Evolutionary conservation across 2,888 invertebrate species (phyloP).

Genomic region (Amblyjoppa proteus): DNA sequence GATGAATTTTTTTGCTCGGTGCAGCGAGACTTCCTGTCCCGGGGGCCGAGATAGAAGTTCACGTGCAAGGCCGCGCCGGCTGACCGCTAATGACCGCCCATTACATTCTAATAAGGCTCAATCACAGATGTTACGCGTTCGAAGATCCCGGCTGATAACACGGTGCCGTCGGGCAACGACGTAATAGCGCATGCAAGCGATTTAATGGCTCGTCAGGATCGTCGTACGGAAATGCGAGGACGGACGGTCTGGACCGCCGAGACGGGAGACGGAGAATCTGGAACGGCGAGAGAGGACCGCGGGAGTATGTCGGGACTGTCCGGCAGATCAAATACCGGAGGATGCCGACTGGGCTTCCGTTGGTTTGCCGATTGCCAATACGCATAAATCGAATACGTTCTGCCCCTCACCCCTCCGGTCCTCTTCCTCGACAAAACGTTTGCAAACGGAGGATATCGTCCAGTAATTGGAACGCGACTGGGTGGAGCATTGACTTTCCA

Average conservation of each 20-base stretch:
- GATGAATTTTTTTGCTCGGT: neutral
- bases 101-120: conserved; percentile 67
- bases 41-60: conserved; percentile 46
- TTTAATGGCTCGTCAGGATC: conserved; percentile 59
- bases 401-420: neutral
- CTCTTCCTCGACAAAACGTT: too few species aligned
- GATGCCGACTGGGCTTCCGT: conserved; percentile 1
- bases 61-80: conserved; percentile 55
- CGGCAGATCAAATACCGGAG: conserved; percentile 36
- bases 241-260: conserved; percentile 14
- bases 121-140: conserved; percentile 49
- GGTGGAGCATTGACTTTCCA: too few species aligned
- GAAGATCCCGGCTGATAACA: conserved; percentile 67
- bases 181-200: conserved; percentile 65
- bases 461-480: too few species aligned
- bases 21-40: neutral
- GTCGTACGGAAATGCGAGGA: conserved; percentile 33
- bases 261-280: neutral
- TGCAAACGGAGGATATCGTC: too few species aligned
- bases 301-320: conserved; percentile 48
- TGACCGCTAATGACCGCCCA: conserved; percentile 71
- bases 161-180: conserved; percentile 68
- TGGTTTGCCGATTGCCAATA: conserved; percentile 26
- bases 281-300: conserved; percentile 58
- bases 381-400: conserved; percentile 28